A percentile compares a stretch with the other conserved stretches of the same genome.
These are phyloP conservation scores for Boulengeromyrus knoepffleri DNA, from an alignment of 2,113 vertebrate species.

Conservation along the genomic window DNA sequence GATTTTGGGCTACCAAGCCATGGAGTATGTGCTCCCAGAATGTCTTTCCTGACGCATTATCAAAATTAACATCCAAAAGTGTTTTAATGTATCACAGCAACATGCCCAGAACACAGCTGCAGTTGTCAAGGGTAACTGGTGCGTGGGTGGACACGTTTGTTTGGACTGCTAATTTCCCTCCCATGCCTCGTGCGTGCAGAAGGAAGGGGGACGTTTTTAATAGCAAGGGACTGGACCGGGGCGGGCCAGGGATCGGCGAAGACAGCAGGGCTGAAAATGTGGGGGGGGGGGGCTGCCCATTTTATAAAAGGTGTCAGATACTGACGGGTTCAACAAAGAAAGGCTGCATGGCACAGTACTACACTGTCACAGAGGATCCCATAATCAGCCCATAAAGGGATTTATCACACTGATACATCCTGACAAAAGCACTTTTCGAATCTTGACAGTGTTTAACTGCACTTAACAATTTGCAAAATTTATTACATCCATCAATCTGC, in stretches of 20 bases:
- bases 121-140: slow-evolving; percentile 5
- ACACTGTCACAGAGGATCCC: background rate
- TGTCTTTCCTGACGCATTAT: background rate
- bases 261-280: background rate
- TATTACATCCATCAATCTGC: background rate
- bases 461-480: background rate
- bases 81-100: background rate
- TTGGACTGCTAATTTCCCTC: background rate
- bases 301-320: background rate
- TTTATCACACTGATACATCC: background rate
- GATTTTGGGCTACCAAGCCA: background rate
- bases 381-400: background rate
- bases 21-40: background rate
- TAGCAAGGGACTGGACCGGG: background rate
- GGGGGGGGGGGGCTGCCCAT: background rate
- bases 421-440: background rate
- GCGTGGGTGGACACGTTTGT: background rate
- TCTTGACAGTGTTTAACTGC: background rate
- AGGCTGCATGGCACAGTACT: background rate
- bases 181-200: background rate
- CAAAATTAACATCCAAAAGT: background rate
- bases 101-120: background rate
- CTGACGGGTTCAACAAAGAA: background rate
- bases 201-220: background rate
- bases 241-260: background rate